Evolutionary conservation across 2,797 vertebrate genomes (phyloP), one percentile per base, ranked within the genome.

Genomic region (Leptoclinus maculatus): DNA sequence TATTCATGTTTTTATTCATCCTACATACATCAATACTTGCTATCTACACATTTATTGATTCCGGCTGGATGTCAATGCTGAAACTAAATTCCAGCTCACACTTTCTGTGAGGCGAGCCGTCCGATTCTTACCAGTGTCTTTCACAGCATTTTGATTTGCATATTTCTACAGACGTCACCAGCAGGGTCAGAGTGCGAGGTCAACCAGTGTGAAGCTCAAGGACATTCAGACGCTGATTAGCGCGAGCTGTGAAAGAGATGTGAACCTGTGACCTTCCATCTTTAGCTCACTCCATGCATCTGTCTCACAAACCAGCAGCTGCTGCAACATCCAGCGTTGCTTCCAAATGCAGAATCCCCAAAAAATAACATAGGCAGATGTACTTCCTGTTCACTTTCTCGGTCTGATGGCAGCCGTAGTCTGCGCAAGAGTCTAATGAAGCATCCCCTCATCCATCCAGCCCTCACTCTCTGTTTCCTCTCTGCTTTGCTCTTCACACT

Each of bases 201-300:
- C 80, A 54, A 29, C 51, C 79, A 25, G 74, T 51, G 67, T 74
- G 76, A 76, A 25, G 43, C 76, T 83, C 78, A 85, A 89, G 76
- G 85, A 74, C 81, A 23, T 62, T 45, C 49, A 66, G 79, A 85
- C 78, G 70, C 53, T 62, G 87, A 87, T 58, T 54, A 78, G 58
- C 10, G 7, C 70, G 63, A 72, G 65, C 85, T 84, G 85, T 64
- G 68, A 81, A 71, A 43, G 69, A 38, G 45, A 25, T 60, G 29
- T 41, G 59, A 59, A 54, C 71, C 59, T 29, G 83, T 79, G 83
- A 89, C 89, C 88, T 92, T 88, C 78, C 84, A 41, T 27, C 53
- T 65, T 25, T 19, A 45, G 45, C 66, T 4, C 47, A 2, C 23
- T 70, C 34, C 11, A 2, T 43, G 78, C 66, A 56, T 71, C 70